Evolutionary conservation across 2,888 invertebrate genomes (phyloP), one percentile per base, ranked within the genome.

Genomic region (Oscheius sp.): DNA sequence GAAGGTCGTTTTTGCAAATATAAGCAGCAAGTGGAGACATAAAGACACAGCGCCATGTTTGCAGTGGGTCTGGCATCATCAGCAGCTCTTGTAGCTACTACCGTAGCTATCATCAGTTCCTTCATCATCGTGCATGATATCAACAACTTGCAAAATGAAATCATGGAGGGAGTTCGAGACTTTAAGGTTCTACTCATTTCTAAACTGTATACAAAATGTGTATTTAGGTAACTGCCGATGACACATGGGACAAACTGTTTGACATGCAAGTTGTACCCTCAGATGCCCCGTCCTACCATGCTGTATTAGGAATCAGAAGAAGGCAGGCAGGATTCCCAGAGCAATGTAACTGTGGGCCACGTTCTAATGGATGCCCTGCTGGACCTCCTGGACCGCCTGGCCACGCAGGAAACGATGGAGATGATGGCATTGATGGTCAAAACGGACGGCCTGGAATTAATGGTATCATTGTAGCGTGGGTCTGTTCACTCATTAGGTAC

Each of bases 171-270:
- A 63, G 76, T 81, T 21, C 68, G 73, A 48, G 78, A 81, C 53
- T 78, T 81, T 74, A 79, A 78, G 79, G 81, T 79, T 29, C 2
- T 42, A 21, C 21, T 21, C 21, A 42, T 51, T 70, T 7, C 7
- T 4, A 33, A 5, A 37, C 3, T 47, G 4, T 35, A 4, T 33
- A 5, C 11, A 10, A 35, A 59, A 59, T n/a, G 9, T 7, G 11
- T 35, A n/a, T 58, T 48, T 33, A 83, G 83, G 74, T 74, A 33
- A 76, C 81, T 60, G 75, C 81, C 50, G 83, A 83, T 62, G 83
- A 83, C 53, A 79, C 83, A 1, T 83, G 83, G 83, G 77, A 78
- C 59, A 66, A 79, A 21, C 79, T 83, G 65, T 73, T 83, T 55
- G 74, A 58, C 21, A 73, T 78, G 66, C 80, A 79, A 48, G 59